Evolutionary conservation across 2,113 vertebrate genomes (phyloP).

Genomic region (Antigone vipio): DNA sequence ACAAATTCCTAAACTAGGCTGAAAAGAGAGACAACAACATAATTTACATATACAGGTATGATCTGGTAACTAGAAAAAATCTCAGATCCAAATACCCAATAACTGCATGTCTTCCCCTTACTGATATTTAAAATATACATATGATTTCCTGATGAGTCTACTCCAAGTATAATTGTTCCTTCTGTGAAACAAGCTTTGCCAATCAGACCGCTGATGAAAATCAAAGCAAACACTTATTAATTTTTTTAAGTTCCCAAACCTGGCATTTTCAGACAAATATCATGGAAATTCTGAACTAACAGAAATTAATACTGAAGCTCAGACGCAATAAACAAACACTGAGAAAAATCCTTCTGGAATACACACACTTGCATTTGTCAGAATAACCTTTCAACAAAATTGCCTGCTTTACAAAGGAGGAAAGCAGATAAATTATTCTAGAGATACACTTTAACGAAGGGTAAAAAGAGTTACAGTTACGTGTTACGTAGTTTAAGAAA

Average conservation of each 20-base stretch:
- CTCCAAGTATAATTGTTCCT: neutral
- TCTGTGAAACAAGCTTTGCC: neutral
- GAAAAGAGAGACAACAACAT: neutral
- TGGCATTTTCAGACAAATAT: neutral
- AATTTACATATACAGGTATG: neutral
- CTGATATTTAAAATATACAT: neutral
- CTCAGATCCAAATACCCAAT: neutral
- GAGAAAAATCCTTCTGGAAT: neutral
- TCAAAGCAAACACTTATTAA: neutral
- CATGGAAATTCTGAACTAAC: neutral
- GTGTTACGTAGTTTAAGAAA: neutral
- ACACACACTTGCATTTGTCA: neutral
- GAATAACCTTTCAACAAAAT: neutral
- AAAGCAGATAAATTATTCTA: neutral
- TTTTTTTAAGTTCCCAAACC: neutral
- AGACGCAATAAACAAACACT: neutral
- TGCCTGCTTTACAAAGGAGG: neutral
- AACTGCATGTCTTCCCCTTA: neutral
- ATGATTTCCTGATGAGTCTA: neutral
- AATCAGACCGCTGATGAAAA: neutral
- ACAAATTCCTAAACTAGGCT: neutral
- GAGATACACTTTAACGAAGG: accelerated
- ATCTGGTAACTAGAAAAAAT: neutral
- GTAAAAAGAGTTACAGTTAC: neutral
- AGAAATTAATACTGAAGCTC: neutral